phyloP scores from a whole-genome alignment of 2,113 vertebrate genomes.

The Camarhynchus parvulus region DNA sequence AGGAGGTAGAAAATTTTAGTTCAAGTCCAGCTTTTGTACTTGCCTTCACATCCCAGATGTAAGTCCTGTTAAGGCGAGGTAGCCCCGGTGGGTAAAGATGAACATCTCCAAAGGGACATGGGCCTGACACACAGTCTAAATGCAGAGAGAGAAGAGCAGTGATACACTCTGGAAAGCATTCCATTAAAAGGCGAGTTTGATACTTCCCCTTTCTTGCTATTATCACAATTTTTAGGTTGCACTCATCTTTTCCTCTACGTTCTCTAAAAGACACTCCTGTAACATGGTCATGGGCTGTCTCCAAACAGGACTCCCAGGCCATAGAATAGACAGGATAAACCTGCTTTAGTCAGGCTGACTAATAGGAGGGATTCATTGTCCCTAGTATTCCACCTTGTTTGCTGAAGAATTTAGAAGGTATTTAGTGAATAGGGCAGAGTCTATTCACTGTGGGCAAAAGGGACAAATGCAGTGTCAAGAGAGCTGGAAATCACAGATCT shows the following conservation, averaged over 20 bases:
- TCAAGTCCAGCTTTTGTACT: constrained; percentile 73
- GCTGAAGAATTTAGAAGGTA: constrained; percentile 29
- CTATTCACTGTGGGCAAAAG: background rate
- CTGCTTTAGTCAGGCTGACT: constrained; percentile 1
- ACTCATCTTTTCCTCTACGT: background rate
- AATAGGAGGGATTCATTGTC: background rate
- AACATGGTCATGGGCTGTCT: background rate
- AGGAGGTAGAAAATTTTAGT: constrained; percentile 79
- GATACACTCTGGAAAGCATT: background rate
- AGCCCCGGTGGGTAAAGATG: constrained; percentile 69
- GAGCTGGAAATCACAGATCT: background rate
- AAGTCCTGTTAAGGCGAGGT: constrained; percentile 84
- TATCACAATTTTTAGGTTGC: background rate
- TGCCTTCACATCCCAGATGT: constrained; percentile 83
- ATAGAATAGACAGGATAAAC: background rate
- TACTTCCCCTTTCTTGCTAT: background rate
- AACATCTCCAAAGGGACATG: constrained; percentile 77
- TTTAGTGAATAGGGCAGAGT: background rate
- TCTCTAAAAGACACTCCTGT: background rate
- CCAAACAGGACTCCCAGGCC: background rate
- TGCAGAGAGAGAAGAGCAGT: background rate
- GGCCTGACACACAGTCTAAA: constrained; percentile 82
- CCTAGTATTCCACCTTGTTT: background rate
- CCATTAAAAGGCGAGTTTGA: background rate
- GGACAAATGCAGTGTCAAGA: background rate